Evolutionary conservation across 1,140 invertebrate species (phyloP), one percentile per base, ranked within the genome.

Genomic region (Pseudomyrmex pallidus): DNA sequence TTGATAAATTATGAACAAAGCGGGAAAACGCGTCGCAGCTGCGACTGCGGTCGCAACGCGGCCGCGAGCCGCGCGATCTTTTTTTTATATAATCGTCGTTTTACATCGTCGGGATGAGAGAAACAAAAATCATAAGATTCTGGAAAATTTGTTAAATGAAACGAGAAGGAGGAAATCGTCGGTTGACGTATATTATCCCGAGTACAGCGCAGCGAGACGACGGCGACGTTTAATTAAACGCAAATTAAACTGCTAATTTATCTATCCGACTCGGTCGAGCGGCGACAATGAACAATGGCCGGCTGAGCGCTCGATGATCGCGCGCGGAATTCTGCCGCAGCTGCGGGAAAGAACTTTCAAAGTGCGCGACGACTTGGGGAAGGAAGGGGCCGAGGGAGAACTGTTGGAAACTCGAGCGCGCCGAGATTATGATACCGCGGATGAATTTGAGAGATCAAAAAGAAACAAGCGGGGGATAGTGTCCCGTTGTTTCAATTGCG

Each of bases 241-340:
- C 66, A 64, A 86, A 85, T 87, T 85, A 87, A 87, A 77, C 80
- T 82, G 78, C 52, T 67, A 86, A 87, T 87, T 86, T 86, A 83
- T 87, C 78, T 56, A 83, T 83, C 80, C 82, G 80, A 73, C 59
- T 74, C 56, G 84, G 73, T 59, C 68, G 67, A 64, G 25, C 73
- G 15, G 59, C 56, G 59, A 25, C 22, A 54, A 82, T 85, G 80
- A 87, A 74, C 86, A 87, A 80, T 74, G 57, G 67, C 63, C 67
- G 52, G 63, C 35, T 35, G 35, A 52, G 74, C 62, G 48, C 83
- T 74, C 20, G 86, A 85, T 74, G 82, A 83, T 68, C 74, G 44
- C 59, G 57, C 74, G 44, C 59, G 57, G 46, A 82, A 88, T 80
- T 50, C 72, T 35, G 84, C 73, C 68, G 22, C 78, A 86, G 70